Percentiles rank a stretch among this genome's conserved stretches.
Evolutionary conservation across 2,797 vertebrate genomes (phyloP).

Genomic region (Neosilurus mollespiculum): DNA sequence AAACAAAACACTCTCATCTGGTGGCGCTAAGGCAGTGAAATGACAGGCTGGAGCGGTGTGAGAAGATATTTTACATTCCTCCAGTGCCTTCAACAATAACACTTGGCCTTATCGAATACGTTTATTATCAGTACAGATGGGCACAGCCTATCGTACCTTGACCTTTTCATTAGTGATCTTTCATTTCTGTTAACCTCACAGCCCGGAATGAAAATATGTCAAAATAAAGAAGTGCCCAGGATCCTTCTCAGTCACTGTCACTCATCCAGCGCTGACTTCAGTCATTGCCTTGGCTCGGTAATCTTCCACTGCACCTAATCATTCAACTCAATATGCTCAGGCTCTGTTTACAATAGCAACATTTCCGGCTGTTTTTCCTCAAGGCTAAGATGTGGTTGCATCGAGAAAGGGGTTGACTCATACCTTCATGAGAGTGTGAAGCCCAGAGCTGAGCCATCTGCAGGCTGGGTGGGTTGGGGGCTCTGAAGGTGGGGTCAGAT

Average conservation of each 20-base stretch:
- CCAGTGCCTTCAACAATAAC: conserved; percentile 6
- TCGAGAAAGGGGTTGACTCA: conserved; percentile 1
- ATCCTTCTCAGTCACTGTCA: not conserved
- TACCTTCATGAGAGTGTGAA: conserved; percentile 76
- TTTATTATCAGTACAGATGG: conserved; percentile 4
- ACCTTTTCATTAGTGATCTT: not conserved
- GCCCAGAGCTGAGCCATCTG: conserved; percentile 85
- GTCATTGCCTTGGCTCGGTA: conserved; percentile 39
- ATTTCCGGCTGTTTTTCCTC: not conserved
- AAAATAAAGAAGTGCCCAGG: conserved; percentile 13
- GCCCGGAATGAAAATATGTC: conserved; percentile 24
- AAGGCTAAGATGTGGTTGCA: not conserved
- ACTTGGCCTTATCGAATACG: not conserved
- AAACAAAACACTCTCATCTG: conserved; percentile 23
- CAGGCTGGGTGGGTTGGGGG: conserved; percentile 78
- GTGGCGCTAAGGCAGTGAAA: conserved; percentile 42
- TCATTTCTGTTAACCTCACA: conserved; percentile 45
- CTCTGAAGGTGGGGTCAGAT: conserved; percentile 80
- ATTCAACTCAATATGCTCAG: conserved; percentile 44
- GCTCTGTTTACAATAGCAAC: conserved; percentile 5
- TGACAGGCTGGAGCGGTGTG: conserved; percentile 38
- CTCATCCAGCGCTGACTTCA: conserved; percentile 33
- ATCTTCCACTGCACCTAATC: conserved; percentile 42
- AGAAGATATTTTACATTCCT: conserved; percentile 27
- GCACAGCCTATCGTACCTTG: conserved; percentile 4